Conservation (phyloP, 2,888 invertebrate genomes). For the Itoplectis maculator region DNA sequence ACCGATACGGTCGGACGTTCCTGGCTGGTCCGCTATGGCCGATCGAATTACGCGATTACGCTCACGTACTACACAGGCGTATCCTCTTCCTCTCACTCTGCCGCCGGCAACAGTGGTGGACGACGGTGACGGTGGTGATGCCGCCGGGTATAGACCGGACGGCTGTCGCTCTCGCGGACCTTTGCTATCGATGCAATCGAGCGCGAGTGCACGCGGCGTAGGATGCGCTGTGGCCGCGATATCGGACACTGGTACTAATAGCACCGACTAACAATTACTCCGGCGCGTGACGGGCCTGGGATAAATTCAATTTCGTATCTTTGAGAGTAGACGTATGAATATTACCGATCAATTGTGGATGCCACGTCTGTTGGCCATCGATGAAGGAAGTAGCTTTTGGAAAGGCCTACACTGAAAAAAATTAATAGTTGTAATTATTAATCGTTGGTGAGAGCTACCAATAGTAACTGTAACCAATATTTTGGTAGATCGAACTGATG, state of each 20-base stretch:
- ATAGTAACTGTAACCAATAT: no score
- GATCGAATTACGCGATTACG: slow-evolving; percentile 63
- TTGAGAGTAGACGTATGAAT: background rate
- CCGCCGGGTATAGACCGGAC: background rate
- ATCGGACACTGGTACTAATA: slow-evolving; percentile 34
- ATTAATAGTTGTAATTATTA: no score
- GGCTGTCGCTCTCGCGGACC: slow-evolving; percentile 34
- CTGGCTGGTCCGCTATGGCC: slow-evolving; percentile 13
- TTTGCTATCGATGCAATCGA: slow-evolving; percentile 45
- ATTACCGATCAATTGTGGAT: background rate
- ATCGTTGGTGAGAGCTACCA: no score
- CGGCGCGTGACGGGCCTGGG: slow-evolving; percentile 37
- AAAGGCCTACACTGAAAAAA: no score
- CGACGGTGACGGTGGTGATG: background rate
- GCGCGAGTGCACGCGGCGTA: slow-evolving; percentile 7
- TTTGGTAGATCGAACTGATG: no score
- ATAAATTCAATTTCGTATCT: slow-evolving; percentile 44
- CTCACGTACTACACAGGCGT: slow-evolving; percentile 36
- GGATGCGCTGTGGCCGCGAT: background rate
- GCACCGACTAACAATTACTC: slow-evolving; percentile 52
- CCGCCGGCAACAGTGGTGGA: background rate
- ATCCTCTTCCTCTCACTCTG: slow-evolving; percentile 24
- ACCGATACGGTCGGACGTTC: slow-evolving; percentile 30
- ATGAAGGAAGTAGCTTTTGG: slow-evolving; percentile 22
- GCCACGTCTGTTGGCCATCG: background rate